Conservation (phyloP, 2,797 vertebrate genomes). For the Anniella stebbinsi region DNA sequence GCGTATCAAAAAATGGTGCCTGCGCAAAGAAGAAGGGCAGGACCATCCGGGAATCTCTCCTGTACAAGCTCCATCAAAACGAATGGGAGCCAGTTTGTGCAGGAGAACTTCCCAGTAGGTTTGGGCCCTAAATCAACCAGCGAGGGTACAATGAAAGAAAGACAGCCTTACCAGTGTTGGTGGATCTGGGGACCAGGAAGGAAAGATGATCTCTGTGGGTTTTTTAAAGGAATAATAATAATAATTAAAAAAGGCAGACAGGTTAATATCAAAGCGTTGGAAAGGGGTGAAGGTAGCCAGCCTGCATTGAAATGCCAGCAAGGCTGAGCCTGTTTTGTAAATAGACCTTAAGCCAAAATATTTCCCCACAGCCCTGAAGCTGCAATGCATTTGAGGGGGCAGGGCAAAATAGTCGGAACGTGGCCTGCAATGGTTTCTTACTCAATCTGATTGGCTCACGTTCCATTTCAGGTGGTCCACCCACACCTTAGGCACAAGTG, state of each 20-base stretch:
- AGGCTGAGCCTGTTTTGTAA: background rate
- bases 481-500: too few relatives aligned
- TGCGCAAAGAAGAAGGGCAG: too few relatives aligned
- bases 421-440: background rate
- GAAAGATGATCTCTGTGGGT: slow-evolving; percentile 71
- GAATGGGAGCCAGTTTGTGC: background rate
- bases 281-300: background rate
- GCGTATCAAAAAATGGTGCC: background rate
- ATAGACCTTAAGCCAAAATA: background rate
- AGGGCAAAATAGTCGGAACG: background rate
- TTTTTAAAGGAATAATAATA: slow-evolving; percentile 42
- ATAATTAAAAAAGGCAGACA: background rate
- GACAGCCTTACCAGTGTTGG: slow-evolving; percentile 53
- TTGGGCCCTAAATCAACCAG: background rate
- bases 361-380: too few relatives aligned
- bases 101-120: background rate
- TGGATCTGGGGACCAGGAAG: slow-evolving; percentile 53
- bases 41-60: background rate
- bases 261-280: background rate
- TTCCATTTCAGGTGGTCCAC: background rate
- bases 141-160: background rate
- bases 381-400: background rate
- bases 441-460: background rate
- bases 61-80: background rate
- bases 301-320: background rate